Percentiles rank a stretch among this genome's conserved stretches.
phyloP scores from a whole-genome alignment of 1,140 invertebrate species.

The Pseudobourletiella spinata region DNA sequence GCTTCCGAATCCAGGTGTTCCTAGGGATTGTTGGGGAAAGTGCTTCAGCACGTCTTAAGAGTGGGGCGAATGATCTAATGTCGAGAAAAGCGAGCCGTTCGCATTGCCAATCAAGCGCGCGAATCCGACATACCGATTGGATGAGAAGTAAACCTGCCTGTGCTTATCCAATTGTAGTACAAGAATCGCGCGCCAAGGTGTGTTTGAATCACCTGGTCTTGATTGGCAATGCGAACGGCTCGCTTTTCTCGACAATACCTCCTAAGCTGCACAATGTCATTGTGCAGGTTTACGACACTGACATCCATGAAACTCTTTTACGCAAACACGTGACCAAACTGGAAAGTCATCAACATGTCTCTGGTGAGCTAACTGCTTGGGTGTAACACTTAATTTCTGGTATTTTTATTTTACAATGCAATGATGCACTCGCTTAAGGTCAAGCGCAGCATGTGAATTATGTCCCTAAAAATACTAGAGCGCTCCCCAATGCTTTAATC shows the following conservation, averaged over 20 bases:
- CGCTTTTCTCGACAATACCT: constrained; percentile 31
- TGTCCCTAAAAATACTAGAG: constrained; percentile 37
- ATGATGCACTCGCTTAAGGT: no score
- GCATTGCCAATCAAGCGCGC: constrained; percentile 6
- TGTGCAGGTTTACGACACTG: constrained; percentile 39
- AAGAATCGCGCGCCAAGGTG: no score
- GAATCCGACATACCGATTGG: no score
- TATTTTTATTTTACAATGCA: constrained; percentile 56
- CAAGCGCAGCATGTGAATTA: constrained; percentile 45
- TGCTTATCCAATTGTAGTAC: constrained; percentile 29
- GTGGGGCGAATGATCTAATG: constrained; percentile 33
- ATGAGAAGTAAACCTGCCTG: no score
- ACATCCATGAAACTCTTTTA: constrained; percentile 41
- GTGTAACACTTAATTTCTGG: constrained; percentile 38
- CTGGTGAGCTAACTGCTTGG: no score
- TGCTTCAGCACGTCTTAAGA: background rate
- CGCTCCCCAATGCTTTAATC: constrained; percentile 43
- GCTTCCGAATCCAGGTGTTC: background rate
- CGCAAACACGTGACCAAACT: constrained; percentile 44
- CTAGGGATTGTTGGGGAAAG: background rate
- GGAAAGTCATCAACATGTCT: constrained; percentile 40
- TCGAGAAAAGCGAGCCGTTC: no score
- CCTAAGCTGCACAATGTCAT: constrained; percentile 41
- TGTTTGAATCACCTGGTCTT: no score
- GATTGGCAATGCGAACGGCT: no score